Conservation (phyloP, 2,797 vertebrate genomes). For the Trachurus trachurus region DNA sequence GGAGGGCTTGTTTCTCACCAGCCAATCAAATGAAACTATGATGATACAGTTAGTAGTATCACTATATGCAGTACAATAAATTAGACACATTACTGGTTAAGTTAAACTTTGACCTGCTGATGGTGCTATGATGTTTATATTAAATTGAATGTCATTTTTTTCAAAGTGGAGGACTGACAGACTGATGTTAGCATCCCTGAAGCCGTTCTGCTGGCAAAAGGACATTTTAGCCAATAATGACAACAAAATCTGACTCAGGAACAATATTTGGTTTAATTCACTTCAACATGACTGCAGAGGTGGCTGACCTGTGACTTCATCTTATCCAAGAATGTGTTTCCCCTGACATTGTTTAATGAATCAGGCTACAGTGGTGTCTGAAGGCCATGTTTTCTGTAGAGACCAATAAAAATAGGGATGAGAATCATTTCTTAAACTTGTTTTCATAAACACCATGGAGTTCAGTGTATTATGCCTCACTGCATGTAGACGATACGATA, state of each 20-base stretch:
- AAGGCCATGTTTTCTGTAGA: background rate
- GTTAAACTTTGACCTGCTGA: too few relatives aligned
- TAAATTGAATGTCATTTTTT: too few relatives aligned
- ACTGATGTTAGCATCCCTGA: background rate
- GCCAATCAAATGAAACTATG: background rate
- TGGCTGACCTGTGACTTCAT: background rate
- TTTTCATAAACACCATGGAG: background rate
- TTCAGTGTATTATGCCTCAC: too few relatives aligned
- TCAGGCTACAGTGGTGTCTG: background rate
- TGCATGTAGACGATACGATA: background rate
- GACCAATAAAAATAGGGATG: background rate
- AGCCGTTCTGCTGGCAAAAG: background rate
- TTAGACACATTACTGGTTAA: background rate
- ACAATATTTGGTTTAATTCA: background rate
- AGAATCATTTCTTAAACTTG: background rate
- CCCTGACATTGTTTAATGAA: background rate
- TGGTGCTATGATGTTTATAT: too few relatives aligned
- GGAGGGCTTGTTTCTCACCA: background rate
- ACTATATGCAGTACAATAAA: background rate
- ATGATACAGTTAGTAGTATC: background rate
- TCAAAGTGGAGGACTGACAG: background rate
- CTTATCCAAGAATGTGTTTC: background rate
- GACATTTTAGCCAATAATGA: background rate
- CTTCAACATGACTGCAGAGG: background rate
- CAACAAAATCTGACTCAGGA: background rate